phyloP scores from a whole-genome alignment of 2,797 vertebrate species.

The Sebastes trivittatus region DNA sequence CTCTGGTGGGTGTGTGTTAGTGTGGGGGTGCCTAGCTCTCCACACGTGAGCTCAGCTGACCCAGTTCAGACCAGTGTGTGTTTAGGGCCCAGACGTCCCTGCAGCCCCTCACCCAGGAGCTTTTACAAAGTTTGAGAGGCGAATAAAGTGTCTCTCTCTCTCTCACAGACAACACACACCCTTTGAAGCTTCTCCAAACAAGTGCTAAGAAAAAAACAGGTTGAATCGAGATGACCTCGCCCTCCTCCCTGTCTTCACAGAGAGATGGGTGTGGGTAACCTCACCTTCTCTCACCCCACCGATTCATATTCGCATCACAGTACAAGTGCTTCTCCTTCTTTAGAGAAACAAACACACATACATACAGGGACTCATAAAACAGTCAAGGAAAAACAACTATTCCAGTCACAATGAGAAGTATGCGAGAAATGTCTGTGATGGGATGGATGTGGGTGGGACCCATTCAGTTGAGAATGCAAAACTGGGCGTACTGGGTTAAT shows the following conservation, averaged over 20 bases:
- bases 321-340: conserved; percentile 2
- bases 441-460: conserved; percentile 52
- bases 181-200: conserved; percentile 37
- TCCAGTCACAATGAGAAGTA: conserved; percentile 71
- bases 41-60: conserved; percentile 72
- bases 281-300: not conserved
- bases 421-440: conserved; percentile 66
- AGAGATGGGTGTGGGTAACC: not conserved
- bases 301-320: conserved; percentile 18
- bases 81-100: not conserved
- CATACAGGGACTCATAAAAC: conserved; percentile 37
- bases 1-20: conserved; percentile 35
- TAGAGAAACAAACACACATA: not conserved
- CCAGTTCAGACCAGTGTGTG: conserved; percentile 51
- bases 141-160: conserved; percentile 11
- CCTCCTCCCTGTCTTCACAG: not conserved
- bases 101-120: not conserved
- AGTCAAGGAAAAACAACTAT: conserved; percentile 53
- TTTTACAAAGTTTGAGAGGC: not conserved
- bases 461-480: conserved; percentile 41
- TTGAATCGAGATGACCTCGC: not conserved
- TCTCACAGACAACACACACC: not conserved
- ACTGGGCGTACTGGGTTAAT: conserved; percentile 47
- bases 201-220: not conserved
- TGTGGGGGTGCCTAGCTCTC: conserved; percentile 35